These are phyloP conservation scores for Anolis carolinensis DNA, from an alignment of 2,113 vertebrate species.

Conservation along the genomic window DNA sequence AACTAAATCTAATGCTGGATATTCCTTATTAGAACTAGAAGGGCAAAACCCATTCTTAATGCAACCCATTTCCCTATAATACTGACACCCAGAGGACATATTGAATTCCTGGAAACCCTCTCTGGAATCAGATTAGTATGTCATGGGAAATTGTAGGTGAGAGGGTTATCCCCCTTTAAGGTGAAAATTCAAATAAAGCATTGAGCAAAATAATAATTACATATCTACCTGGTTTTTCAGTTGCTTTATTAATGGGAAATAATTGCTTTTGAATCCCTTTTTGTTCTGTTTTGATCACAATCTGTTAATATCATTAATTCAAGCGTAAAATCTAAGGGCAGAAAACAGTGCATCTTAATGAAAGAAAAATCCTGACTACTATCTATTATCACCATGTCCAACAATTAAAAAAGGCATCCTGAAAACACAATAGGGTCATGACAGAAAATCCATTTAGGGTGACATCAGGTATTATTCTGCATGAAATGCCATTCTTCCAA, in stretches of 20 bases:
- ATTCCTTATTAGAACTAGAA: no score
- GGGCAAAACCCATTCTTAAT: no score
- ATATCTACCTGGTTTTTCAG: not conserved
- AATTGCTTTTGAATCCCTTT: not conserved
- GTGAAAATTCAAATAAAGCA: not conserved
- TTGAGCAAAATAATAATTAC: not conserved
- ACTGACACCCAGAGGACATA: no score
- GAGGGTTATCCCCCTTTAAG: no score
- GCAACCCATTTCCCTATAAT: no score
- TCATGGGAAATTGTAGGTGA: no score
- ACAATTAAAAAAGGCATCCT: not conserved
- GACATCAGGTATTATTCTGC: not conserved
- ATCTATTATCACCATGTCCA: not conserved
- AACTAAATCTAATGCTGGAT: no score
- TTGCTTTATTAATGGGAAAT: slow-evolving; percentile 3
- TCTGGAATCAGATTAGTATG: no score
- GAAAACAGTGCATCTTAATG: not conserved
- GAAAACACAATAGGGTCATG: not conserved
- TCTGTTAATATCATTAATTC: not conserved
- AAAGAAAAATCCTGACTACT: fast-evolving
- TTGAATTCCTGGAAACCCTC: no score
- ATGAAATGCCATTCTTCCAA: not conserved
- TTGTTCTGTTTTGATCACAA: not conserved
- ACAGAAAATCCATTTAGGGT: no score
- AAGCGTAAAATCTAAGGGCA: not conserved